A percentile compares a stretch with the other conserved stretches of the same genome.
phyloP scores from a whole-genome alignment of 2,888 invertebrate genomes.

The Imbricaverruca yamaguchii region DNA sequence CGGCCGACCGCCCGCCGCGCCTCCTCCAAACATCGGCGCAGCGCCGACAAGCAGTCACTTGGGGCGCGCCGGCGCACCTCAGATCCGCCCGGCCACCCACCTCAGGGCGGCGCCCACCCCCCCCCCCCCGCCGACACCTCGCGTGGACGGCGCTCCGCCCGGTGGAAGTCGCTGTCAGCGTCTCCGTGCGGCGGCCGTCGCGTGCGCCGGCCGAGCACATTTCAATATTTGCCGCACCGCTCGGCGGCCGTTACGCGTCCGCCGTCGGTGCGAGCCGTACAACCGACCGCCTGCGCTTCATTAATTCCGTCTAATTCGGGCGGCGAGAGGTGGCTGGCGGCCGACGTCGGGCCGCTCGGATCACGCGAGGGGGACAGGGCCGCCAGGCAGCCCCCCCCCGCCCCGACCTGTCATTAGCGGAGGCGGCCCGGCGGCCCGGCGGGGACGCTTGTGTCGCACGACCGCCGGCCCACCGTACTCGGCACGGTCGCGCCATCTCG shows the following conservation, averaged over 20 bases:
- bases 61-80: too few relatives aligned
- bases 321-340: neutral
- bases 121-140: neutral
- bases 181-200: neutral
- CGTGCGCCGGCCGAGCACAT: neutral
- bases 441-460: neutral
- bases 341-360: neutral
- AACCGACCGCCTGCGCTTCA: neutral
- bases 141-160: neutral
- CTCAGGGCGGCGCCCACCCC: too few relatives aligned
- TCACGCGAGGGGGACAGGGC: neutral
- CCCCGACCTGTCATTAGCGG: neutral
- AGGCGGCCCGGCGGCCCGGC: neutral
- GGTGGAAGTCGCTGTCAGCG: neutral
- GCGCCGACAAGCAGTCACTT: neutral
- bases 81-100: too few relatives aligned
- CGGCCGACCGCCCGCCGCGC: neutral
- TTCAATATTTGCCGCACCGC: slow-evolving; percentile 2
- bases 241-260: neutral
- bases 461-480: neutral
- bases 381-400: neutral
- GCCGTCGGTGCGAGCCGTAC: neutral
- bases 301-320: slow-evolving; percentile 9
- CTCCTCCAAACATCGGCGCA: neutral
- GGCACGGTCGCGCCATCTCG: too few relatives aligned